Conservation (phyloP, 1,140 invertebrate genomes). For the Calephelis virginiensis region DNA sequence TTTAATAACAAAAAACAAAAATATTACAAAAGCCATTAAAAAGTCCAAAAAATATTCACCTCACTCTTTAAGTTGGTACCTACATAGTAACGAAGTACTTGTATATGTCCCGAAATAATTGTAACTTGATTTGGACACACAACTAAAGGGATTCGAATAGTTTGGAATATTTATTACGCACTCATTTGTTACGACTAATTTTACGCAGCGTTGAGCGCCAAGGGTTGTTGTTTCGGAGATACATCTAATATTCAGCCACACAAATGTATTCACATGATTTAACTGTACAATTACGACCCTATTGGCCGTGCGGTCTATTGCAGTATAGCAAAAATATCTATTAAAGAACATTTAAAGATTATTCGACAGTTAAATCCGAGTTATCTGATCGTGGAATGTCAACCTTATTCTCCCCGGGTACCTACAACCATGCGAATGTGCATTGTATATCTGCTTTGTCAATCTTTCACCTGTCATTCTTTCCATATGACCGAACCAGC, state of each 20-base stretch:
- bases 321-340: background rate
- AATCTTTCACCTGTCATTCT: too few species aligned
- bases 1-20: too few species aligned
- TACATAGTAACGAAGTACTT: too few species aligned
- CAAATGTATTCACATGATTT: conserved; percentile 11
- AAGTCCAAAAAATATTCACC: too few species aligned
- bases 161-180: conserved; percentile 15
- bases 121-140: background rate
- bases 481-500: too few species aligned
- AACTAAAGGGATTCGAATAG: conserved; percentile 14
- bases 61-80: too few species aligned
- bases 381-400: too few species aligned
- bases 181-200: conserved; percentile 16
- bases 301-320: background rate
- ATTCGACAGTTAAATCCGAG: too few species aligned
- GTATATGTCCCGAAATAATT: background rate
- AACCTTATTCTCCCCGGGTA: too few species aligned
- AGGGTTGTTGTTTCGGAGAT: conserved; percentile 15
- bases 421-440: too few species aligned
- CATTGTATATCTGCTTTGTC: too few species aligned
- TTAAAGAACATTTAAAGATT: background rate
- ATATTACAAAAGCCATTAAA: too few species aligned
- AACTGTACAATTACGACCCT: background rate
- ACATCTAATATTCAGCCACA: conserved; percentile 7
- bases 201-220: conserved; percentile 9